A percentile compares a stretch with the other conserved stretches of the same genome.
phyloP scores from a whole-genome alignment of 2,888 invertebrate species.

The Synergus japonicus region DNA sequence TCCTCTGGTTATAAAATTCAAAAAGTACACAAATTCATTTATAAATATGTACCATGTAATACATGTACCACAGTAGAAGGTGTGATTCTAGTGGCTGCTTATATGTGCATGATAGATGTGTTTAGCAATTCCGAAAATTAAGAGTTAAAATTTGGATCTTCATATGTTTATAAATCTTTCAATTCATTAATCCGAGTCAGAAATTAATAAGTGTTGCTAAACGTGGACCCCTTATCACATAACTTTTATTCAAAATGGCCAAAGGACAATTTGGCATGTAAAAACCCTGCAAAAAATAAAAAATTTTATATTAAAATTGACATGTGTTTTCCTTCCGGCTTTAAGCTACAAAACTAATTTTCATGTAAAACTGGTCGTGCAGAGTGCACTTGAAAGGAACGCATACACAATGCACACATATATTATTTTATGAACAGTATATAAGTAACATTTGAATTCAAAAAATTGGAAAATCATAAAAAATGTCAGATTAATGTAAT shows the following conservation, averaged over 20 bases:
- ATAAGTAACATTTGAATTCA: not conserved
- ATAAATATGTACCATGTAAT: not conserved
- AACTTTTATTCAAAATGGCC: not conserved
- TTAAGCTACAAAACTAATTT: too few relatives aligned
- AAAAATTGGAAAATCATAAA: too few relatives aligned
- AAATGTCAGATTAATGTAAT: too few relatives aligned
- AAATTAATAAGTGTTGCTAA: too few relatives aligned
- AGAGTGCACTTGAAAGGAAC: too few relatives aligned
- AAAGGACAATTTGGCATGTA: too few relatives aligned
- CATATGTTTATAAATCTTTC: not conserved
- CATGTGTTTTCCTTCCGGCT: not conserved
- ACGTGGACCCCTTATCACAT: not conserved
- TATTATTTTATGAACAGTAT: not conserved
- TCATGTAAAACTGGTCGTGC: too few relatives aligned
- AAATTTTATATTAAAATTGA: not conserved
- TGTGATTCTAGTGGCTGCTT: too few relatives aligned
- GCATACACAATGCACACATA: not conserved
- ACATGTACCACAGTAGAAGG: not conserved
- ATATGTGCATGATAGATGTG: too few relatives aligned
- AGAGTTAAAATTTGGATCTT: not conserved
- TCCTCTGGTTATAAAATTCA: slow-evolving; percentile 1
- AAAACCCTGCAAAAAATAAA: not conserved
- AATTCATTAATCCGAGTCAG: too few relatives aligned
- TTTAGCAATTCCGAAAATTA: not conserved
- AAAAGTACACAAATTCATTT: not conserved